A percentile compares a stretch with the other conserved stretches of the same genome.
Evolutionary conservation across 2,113 vertebrate genomes (phyloP).

Genomic region (Accipiter cooperii): DNA sequence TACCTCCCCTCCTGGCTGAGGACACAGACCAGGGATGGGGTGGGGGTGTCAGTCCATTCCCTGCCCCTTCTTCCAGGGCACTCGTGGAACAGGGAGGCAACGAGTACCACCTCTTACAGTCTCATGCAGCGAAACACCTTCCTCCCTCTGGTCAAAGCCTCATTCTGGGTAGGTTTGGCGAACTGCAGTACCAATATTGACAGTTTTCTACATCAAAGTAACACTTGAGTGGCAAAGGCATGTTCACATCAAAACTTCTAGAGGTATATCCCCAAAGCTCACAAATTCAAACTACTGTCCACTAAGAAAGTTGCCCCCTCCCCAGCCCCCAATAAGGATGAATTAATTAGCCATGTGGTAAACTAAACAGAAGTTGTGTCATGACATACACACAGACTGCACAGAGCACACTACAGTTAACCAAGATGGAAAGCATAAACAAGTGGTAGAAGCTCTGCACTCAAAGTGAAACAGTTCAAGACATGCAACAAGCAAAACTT

Average conservation of each 20-base stretch:
- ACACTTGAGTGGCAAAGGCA: background rate
- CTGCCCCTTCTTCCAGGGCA: background rate
- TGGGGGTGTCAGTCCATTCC: background rate
- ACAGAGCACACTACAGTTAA: background rate
- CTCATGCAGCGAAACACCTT: background rate
- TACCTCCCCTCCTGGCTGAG: background rate
- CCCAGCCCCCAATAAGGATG: no score
- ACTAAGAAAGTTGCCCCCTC: background rate
- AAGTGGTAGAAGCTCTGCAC: background rate
- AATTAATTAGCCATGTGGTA: background rate
- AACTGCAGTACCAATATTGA: background rate
- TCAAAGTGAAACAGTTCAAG: background rate
- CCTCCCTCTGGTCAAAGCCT: background rate
- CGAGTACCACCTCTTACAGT: background rate
- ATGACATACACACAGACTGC: background rate
- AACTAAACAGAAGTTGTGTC: background rate
- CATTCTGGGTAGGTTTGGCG: background rate
- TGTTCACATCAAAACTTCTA: background rate
- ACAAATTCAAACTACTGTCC: background rate
- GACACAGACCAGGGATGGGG: background rate
- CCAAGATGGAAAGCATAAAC: background rate
- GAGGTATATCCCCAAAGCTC: background rate
- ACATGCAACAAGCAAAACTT: background rate
- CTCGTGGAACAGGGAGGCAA: background rate
- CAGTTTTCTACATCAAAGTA: background rate